These are phyloP conservation scores for Etheostoma nigrum DNA, from an alignment of 2,797 vertebrate genomes.

Conservation along the genomic window DNA sequence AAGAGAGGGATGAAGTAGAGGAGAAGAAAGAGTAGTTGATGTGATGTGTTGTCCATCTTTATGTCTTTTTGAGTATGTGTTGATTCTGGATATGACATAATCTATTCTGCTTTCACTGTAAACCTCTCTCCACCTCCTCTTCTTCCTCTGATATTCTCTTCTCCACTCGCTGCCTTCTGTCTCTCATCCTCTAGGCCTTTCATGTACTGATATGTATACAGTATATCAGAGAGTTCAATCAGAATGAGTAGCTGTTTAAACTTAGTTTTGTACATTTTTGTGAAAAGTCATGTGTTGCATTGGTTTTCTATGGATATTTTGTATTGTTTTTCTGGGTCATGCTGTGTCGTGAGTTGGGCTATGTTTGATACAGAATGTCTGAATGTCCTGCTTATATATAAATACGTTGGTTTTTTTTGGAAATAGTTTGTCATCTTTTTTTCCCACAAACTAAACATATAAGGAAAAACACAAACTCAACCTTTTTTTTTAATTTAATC, in stretches of 20 bases:
- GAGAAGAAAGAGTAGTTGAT: conserved; percentile 81
- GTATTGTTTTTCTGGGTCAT: conserved; percentile 76
- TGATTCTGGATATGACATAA: conserved; percentile 70
- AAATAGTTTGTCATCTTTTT: conserved; percentile 38
- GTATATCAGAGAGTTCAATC: conserved; percentile 57
- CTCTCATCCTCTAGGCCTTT: conserved; percentile 55
- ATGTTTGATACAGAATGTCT: conserved; percentile 80
- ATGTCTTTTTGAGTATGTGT: conserved; percentile 65
- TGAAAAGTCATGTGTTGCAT: conserved; percentile 73
- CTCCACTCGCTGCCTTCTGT: conserved; percentile 53
- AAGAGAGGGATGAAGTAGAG: conserved; percentile 78
- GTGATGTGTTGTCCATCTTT: conserved; percentile 76
- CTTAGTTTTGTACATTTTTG: conserved; percentile 79
- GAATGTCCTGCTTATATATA: conserved; percentile 71
- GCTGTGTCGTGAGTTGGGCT: conserved; percentile 67
- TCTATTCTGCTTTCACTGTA: conserved; percentile 59
- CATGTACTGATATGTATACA: conserved; percentile 26
- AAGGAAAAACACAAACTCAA: conserved; percentile 6
- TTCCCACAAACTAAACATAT: conserved; percentile 14
- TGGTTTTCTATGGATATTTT: conserved; percentile 81
- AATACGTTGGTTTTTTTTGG: conserved; percentile 65
- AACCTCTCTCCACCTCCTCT: conserved; percentile 28
- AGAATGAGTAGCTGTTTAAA: conserved; percentile 79
- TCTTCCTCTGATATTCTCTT: conserved; percentile 24
- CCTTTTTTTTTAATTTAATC: conserved; percentile 69